Evolutionary conservation across 2,888 invertebrate species (phyloP), one percentile per base, ranked within the genome.

Genomic region (Nymphalis polychloros): DNA sequence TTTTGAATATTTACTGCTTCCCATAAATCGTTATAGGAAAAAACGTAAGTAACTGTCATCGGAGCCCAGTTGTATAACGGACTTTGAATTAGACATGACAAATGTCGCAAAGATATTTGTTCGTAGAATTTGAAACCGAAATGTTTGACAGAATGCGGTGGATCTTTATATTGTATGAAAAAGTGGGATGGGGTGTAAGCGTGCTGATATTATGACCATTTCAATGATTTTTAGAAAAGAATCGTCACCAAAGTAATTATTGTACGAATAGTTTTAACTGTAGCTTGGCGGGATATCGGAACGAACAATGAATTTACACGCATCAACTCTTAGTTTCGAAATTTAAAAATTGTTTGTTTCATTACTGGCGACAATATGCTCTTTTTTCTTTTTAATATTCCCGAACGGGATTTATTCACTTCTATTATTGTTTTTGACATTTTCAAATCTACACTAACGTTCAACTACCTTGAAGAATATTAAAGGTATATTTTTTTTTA

Each of bases 71-170:
- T 84, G 84, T 83, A 81, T 90, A 92, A 91, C 91, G 92, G 91
- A 78, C 83, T 81, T 78, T 79, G 80, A 84, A 79, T 84, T 23
- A 84, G 85, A 86, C 83, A 75, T 80, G 77, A 86, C 86, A 84
- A 89, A 87, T 79, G 80, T 76, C 75, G 60, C 69, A 70, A 81
- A 82, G 80, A 77, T 79, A 76, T 74, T 78, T 76, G 75, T 92
- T 92, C 92, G 81, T 71, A 87, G 92, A 92, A 91, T 84, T 79
- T 74, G 84, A 89, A 91, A 92, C 92, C 91, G 86, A 92, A 86
- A 90, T 91, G 27, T 90, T 90, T 89, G 90, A 91, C 92, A 86
- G 84, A 89, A 86, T 92, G 92, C 81, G 92, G 91, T 89, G 86
- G 77, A 83, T 85, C 84, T 50, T 52, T 48, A 4, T 13, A 41